phyloP scores from a whole-genome alignment of 2,888 invertebrate genomes.

The Chalcis sispes region DNA sequence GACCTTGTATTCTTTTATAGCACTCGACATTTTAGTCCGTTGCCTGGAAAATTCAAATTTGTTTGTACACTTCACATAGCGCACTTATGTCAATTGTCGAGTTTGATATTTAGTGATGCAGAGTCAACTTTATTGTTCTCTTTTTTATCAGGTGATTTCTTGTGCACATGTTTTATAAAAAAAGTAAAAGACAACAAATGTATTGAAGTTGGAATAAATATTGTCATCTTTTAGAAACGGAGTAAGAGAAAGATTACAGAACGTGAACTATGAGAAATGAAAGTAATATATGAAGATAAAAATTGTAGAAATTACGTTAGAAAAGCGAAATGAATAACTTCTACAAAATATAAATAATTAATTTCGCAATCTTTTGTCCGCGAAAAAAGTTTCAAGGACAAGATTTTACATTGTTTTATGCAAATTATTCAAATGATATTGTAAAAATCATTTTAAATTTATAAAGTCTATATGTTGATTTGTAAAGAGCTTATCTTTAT shows the following conservation, averaged over 20 bases:
- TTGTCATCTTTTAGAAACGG: constrained; percentile 5
- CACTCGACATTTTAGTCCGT: constrained; percentile 30
- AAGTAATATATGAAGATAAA: constrained; percentile 23
- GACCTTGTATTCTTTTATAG: constrained; percentile 27
- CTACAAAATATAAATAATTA: constrained; percentile 21
- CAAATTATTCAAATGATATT: constrained; percentile 17
- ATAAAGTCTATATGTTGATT: constrained; percentile 6
- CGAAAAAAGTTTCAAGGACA: constrained; percentile 18
- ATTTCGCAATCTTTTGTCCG: constrained; percentile 13
- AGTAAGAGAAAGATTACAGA: constrained; percentile 16
- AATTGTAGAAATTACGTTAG: constrained; percentile 30
- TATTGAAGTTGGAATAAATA: not conserved
- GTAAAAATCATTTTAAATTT: constrained; percentile 33
- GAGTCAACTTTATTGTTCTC: constrained; percentile 5
- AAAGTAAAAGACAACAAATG: not conserved
- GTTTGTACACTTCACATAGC: constrained; percentile 35
- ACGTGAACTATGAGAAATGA: constrained; percentile 10
- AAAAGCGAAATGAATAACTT: constrained; percentile 35
- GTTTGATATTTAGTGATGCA: constrained; percentile 30
- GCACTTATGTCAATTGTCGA: constrained; percentile 12
- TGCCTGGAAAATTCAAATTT: constrained; percentile 31
- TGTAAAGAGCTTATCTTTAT: constrained; percentile 25
- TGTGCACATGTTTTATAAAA: not conserved
- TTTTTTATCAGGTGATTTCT: constrained; percentile 6
- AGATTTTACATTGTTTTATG: constrained; percentile 24